phyloP scores from a whole-genome alignment of 1,140 invertebrate genomes.

The Heliconius nattereri region DNA sequence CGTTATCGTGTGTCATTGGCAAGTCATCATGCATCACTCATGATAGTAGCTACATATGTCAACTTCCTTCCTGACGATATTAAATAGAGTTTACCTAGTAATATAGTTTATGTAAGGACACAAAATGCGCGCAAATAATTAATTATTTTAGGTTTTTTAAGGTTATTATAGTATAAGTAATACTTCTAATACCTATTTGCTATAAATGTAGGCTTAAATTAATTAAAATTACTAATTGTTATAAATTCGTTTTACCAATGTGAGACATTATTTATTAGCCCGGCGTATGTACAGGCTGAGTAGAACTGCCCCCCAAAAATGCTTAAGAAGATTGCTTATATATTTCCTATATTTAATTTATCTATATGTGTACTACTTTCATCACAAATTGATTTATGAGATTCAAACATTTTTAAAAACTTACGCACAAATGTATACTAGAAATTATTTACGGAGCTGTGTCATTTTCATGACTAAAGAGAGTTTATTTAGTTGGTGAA shows the following conservation, averaged over 20 bases:
- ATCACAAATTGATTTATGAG: neutral
- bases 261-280: too few relatives aligned
- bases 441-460: neutral
- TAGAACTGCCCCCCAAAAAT: too few relatives aligned
- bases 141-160: neutral
- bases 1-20: conserved; percentile 39
- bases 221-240: too few relatives aligned
- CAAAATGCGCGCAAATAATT: neutral
- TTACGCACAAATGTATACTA: neutral
- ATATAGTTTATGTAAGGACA: neutral
- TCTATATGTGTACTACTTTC: too few relatives aligned
- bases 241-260: too few relatives aligned
- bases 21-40: conserved; percentile 34
- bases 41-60: conserved; percentile 43
- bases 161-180: too few relatives aligned
- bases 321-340: too few relatives aligned
- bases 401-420: neutral
- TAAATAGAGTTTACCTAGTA: neutral
- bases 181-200: too few relatives aligned
- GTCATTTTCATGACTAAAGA: conserved; percentile 26
- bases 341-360: too few relatives aligned
- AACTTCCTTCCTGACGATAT: conserved; percentile 49
- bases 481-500: conserved; percentile 15
- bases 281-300: too few relatives aligned
- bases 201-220: too few relatives aligned